Base-by-base conservation (phyloP, 2,888 invertebrate genomes). In the Leptinotarsa peninsularis region DNA sequence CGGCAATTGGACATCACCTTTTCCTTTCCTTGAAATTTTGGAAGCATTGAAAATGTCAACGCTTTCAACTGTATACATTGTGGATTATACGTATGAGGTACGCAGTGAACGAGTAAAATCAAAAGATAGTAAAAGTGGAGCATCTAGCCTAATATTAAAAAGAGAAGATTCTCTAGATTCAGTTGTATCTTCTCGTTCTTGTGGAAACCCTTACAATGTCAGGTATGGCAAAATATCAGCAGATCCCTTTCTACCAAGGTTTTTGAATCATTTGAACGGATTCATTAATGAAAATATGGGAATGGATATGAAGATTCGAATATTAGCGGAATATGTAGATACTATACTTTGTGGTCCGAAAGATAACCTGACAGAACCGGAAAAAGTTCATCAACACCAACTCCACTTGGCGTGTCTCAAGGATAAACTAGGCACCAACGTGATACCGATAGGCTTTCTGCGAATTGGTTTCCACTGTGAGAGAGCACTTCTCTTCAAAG, bases 381-480 rank as follows among this genome's bases (percentile, higher is more conserved):
- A 84, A 71, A 85, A 85, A 73, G 70, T 83, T 17, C 84, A 85
- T 71, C 81, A 80, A 33, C 84, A 82, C 73, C 81, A 82, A 60
- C 72, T 84, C 0, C 86, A 86, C 72, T 77, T 84, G n/a, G 81
- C 83, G 71, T 80, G 79, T 33, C 68, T 86, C 13, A 86, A 83
- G 70, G 70, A 78, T 4, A 84, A 84, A 75, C 71, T 90, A 49
- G 88, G 88, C 52, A 89, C 88, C 13, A 89, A 87, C 75, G 84
- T 90, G n/a, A 89, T 91, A 63, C 90, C 90, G 0, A 82, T 91
- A 13, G 91, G 90, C 0, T 87, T 85, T 80, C 76, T 91, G 54
- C 86, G 89, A 60, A 84, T 89, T 21, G 91, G 91, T 4, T 88
- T 88, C n/a, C 87, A 88, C 77, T 88, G 90, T 72, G 91, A 91